Percentiles rank a stretch among this genome's conserved stretches.
phyloP scores from a whole-genome alignment of 2,113 vertebrate species.

The Neogobius melanostomus region DNA sequence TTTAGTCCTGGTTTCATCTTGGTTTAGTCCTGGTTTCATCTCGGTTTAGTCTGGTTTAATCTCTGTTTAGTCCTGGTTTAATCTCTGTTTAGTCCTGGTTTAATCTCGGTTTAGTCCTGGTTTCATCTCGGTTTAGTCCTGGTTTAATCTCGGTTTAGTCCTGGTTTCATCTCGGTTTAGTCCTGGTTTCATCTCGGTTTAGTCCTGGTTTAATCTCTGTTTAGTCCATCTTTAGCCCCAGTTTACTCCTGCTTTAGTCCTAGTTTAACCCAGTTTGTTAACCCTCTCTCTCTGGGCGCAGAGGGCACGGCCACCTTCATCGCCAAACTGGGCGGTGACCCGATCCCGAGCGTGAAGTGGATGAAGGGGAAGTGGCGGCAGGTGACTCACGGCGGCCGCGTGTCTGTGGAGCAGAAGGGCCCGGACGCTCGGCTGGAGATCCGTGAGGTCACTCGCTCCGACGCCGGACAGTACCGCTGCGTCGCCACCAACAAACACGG shows the following conservation, averaged over 20 bases:
- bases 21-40: background rate
- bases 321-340: conserved; percentile 95
- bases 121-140: background rate
- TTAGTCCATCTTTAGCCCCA: too few species aligned
- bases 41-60: conserved; percentile 55
- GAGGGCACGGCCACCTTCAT: conserved; percentile 90
- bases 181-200: background rate
- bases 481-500: conserved; percentile 91
- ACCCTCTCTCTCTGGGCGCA: conserved; percentile 49
- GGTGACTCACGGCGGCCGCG: conserved; percentile 88
- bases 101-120: conserved; percentile 53
- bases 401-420: conserved; percentile 88
- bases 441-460: conserved; percentile 88
- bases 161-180: background rate
- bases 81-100: background rate
- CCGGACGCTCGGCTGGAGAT: conserved; percentile 91
- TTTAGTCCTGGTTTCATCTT: background rate
- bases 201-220: background rate
- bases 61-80: background rate
- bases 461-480: conserved; percentile 93
- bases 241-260: background rate
- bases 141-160: background rate
- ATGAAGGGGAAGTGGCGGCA: conserved; percentile 98
- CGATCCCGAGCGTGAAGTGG: conserved; percentile 96
- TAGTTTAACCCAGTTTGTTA: background rate